A percentile compares a stretch with the other conserved stretches of the same genome.
phyloP scores from a whole-genome alignment of 2,797 vertebrate species.

The Premnoplex brunnescens region DNA sequence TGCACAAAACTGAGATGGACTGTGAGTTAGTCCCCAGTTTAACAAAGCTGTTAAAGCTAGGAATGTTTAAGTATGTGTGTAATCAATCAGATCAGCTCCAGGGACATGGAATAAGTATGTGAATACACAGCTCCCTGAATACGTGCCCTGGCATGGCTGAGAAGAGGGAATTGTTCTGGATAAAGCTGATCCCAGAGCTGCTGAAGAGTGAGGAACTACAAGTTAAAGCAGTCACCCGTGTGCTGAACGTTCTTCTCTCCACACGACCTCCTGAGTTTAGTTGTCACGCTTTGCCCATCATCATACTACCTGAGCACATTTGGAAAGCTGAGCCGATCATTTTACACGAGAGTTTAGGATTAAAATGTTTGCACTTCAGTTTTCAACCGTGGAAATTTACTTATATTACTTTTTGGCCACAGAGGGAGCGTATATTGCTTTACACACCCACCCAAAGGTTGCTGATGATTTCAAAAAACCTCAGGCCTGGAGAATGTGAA shows the following conservation, averaged over 20 bases:
- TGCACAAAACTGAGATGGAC: background rate
- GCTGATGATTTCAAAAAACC: background rate
- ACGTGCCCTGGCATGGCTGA: background rate
- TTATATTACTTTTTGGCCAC: background rate
- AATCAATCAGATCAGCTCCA: background rate
- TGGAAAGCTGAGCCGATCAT: background rate
- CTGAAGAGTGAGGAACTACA: background rate
- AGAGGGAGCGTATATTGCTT: background rate
- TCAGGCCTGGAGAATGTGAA: background rate
- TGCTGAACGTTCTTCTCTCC: background rate
- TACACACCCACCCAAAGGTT: background rate
- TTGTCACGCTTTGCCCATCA: background rate
- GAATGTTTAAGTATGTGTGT: background rate
- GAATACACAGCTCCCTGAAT: background rate
- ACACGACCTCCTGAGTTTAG: background rate
- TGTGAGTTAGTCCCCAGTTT: background rate
- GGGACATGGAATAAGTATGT: background rate
- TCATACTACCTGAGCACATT: background rate
- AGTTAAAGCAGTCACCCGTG: background rate
- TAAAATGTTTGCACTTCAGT: background rate
- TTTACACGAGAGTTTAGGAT: background rate
- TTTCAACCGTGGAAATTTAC: background rate
- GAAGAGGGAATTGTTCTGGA: background rate
- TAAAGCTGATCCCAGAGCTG: background rate
- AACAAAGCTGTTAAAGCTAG: constrained; percentile 1